A percentile compares a stretch with the other conserved stretches of the same genome.
Conservation (phyloP, 2,113 vertebrate species). For the Forbesichthys agassizii region DNA sequence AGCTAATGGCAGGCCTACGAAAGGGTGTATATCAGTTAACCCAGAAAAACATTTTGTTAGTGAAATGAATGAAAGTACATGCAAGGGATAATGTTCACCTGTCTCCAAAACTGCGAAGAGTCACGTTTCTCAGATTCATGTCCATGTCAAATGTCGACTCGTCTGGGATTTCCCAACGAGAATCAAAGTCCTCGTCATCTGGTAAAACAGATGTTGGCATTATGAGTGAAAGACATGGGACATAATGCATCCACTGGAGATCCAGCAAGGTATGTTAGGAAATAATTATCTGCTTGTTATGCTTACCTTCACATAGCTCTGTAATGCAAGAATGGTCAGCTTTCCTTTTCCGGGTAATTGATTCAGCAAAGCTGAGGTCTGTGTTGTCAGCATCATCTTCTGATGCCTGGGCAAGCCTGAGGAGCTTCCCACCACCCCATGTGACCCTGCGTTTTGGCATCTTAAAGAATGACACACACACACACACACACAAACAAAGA, state of each 20-base stretch:
- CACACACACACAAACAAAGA: neutral
- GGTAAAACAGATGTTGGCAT: slow-evolving; percentile 2
- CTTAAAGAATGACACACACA: slow-evolving; percentile 57
- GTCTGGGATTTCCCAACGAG: slow-evolving; percentile 59
- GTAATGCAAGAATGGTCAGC: slow-evolving; percentile 44
- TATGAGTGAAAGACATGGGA: too few species aligned
- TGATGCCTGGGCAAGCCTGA: neutral
- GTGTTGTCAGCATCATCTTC: neutral
- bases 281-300: neutral
- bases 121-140: slow-evolving; percentile 44
- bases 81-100: slow-evolving; percentile 34
- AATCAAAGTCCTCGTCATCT: slow-evolving; percentile 70
- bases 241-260: too few species aligned
- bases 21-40: too few species aligned
- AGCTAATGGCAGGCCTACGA: too few species aligned
- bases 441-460: slow-evolving; percentile 88
- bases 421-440: slow-evolving; percentile 89
- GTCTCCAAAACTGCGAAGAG: slow-evolving; percentile 52
- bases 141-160: slow-evolving; percentile 62
- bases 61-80: neutral
- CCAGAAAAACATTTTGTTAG: neutral
- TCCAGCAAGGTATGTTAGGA: neutral
- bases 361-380: slow-evolving; percentile 56
- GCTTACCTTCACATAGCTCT: slow-evolving; percentile 80
- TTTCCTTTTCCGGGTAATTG: slow-evolving; percentile 52